phyloP scores from a whole-genome alignment of 2,113 vertebrate species.

The Scortum barcoo region DNA sequence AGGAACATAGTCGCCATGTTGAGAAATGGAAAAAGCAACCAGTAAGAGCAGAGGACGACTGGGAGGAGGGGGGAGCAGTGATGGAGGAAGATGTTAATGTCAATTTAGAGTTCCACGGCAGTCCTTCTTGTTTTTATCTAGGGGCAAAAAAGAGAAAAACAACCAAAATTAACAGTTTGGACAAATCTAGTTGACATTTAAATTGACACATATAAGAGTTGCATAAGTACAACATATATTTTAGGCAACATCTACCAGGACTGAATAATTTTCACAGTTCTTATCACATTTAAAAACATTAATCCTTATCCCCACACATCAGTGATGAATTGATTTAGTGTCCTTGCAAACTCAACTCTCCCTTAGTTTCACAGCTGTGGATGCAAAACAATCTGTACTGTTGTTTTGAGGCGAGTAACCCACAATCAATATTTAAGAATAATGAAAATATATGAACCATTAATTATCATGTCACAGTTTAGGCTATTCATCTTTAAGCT shows the following conservation, averaged over 20 bases:
- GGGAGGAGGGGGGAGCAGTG: not conserved
- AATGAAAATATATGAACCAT: not conserved
- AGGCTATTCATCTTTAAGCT: not conserved
- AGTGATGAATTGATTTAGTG: slow-evolving; percentile 3
- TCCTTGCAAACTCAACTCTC: not conserved
- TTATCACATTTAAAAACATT: too few relatives aligned
- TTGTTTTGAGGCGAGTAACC: not conserved
- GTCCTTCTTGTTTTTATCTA: slow-evolving; percentile 10
- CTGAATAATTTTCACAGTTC: not conserved
- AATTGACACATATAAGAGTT: not conserved
- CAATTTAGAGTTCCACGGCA: not conserved
- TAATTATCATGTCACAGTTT: not conserved
- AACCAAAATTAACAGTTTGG: not conserved
- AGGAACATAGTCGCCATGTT: slow-evolving; percentile 73
- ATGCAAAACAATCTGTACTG: slow-evolving; percentile 1
- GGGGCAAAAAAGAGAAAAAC: slow-evolving; percentile 4
- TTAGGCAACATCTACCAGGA: not conserved
- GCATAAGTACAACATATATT: not conserved
- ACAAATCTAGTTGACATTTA: not conserved
- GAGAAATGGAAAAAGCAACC: slow-evolving; percentile 16
- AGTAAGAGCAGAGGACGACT: slow-evolving; percentile 1
- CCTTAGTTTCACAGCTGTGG: slow-evolving; percentile 25
- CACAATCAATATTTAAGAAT: not conserved
- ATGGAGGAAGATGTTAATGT: not conserved
- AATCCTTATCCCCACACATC: too few relatives aligned